Conservation (phyloP, 1,140 invertebrate species). For the Cotesia glomerata region DNA sequence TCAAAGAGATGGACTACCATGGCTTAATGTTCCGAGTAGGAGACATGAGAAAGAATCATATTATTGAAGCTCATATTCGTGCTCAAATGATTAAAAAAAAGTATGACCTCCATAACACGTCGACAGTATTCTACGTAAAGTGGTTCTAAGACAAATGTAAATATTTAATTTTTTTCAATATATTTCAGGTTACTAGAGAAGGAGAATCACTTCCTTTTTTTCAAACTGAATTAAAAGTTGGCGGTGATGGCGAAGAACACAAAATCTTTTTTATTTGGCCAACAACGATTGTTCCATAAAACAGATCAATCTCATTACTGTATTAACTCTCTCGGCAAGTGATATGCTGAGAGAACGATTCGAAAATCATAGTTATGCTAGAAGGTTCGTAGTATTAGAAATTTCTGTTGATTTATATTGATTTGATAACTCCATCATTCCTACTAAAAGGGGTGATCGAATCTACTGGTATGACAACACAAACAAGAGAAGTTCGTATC, state of each 20-base stretch:
- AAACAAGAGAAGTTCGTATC: conserved; percentile 89
- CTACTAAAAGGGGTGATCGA: conserved; percentile 68
- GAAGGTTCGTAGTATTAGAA: conserved; percentile 75
- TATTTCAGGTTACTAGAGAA: conserved; percentile 73
- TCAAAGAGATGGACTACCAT: conserved; percentile 85
- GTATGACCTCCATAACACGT: conserved; percentile 47
- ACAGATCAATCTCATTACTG: conserved; percentile 87
- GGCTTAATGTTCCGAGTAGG: conserved; percentile 97
- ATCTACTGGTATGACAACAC: conserved; percentile 87
- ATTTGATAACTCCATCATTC: background rate
- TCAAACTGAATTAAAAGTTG: conserved; percentile 81
- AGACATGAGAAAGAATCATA: conserved; percentile 97
- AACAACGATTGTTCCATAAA: conserved; percentile 81
- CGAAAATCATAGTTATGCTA: conserved; percentile 94
- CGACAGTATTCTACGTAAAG: too few relatives aligned
- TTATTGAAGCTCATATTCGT: conserved; percentile 90
- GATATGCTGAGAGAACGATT: conserved; percentile 90
- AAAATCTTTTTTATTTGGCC: conserved; percentile 96
- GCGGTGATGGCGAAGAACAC: conserved; percentile 83
- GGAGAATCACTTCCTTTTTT: conserved; percentile 85
- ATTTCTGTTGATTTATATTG: background rate
- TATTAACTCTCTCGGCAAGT: conserved; percentile 85
- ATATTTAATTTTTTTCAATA: background rate
- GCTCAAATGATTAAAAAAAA: conserved; percentile 90
- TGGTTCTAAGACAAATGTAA: too few relatives aligned